Evolutionary conservation across 2,797 vertebrate genomes (phyloP), one percentile per base, ranked within the genome.

Genomic region (Coreius guichenoti): DNA sequence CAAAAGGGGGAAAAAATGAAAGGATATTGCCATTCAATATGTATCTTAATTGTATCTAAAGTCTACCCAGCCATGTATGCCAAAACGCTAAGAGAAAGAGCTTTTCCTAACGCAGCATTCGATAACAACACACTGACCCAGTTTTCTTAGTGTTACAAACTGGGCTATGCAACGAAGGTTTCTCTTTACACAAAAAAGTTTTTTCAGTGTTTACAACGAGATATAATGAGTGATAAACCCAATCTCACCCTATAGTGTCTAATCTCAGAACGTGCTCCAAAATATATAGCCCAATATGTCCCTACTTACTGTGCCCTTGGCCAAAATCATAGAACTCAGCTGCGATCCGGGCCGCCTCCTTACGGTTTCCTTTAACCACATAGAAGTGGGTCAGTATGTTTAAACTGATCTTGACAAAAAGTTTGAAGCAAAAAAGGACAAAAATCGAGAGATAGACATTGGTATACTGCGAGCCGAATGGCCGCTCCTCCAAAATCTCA

Each of bases 381-480:
- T 97, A 97, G 93, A 97, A 97, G 89, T 97, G 96, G 70, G 96
- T 97, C 21, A 97, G 94, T 89, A 97, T 96, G 88, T 95, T 96
- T 0, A 97, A 95, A 91, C 96, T 97, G 92, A 97, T 97, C 94
- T 97, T 97, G 88, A 97, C 94, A 86, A 97, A 97, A 81, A 97
- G 95, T 87, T 97, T 97, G 89, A 97, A 97, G 89, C 96, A 97
- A 92, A 97, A 97, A 86, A 97, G 96, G 3, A 95, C 95, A 63
- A 97, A 96, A 88, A 97, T 97, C 12, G 96, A 97, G 88, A 97
- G 94, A 92, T 97, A 97, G 91, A 97, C 96, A 87, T 96, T 97
- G 88, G 95, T 95, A 74, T 96, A 92, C 68, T 96, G 95, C 73
- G 94, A 94, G 29, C 96, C 95, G 82, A 97, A 96, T 4, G 96